These are phyloP conservation scores for Nowickia ferox DNA, from an alignment of 2,888 invertebrate genomes.

Conservation along the genomic window DNA sequence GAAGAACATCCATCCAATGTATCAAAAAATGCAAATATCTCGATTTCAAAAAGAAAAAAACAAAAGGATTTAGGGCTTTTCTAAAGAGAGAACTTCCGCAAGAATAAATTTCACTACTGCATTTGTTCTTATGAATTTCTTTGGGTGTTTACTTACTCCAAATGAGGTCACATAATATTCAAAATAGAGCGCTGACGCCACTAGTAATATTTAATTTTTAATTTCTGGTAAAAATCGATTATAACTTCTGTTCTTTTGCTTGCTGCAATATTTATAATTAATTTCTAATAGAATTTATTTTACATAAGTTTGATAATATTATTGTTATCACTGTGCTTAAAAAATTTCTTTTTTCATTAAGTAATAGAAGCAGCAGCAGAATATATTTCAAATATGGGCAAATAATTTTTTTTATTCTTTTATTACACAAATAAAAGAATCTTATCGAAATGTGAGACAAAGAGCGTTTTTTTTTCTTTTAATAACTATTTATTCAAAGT, in stretches of 20 bases:
- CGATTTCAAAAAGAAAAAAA: too few species aligned
- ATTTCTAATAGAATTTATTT: neutral
- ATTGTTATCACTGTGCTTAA: constrained; percentile 2
- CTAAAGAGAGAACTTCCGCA: too few species aligned
- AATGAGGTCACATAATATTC: too few species aligned
- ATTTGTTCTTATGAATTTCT: too few species aligned
- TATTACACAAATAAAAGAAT: constrained; percentile 25
- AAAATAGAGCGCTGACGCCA: too few species aligned
- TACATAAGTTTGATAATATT: neutral
- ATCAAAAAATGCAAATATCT: too few species aligned
- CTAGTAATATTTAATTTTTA: too few species aligned
- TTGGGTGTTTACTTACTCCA: too few species aligned
- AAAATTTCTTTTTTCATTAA: neutral
- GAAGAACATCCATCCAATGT: too few species aligned
- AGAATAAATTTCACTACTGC: too few species aligned
- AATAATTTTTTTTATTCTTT: constrained; percentile 19
- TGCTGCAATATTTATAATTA: neutral
- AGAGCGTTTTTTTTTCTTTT: neutral
- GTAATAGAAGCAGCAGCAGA: neutral
- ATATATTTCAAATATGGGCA: constrained; percentile 16
- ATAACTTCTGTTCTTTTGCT: neutral
- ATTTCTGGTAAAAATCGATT: neutral
- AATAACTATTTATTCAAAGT: constrained; percentile 1
- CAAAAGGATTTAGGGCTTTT: too few species aligned
- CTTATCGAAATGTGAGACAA: constrained; percentile 24